Base-by-base conservation (phyloP, 2,888 invertebrate species). In the Cantharis nigra region DNA sequence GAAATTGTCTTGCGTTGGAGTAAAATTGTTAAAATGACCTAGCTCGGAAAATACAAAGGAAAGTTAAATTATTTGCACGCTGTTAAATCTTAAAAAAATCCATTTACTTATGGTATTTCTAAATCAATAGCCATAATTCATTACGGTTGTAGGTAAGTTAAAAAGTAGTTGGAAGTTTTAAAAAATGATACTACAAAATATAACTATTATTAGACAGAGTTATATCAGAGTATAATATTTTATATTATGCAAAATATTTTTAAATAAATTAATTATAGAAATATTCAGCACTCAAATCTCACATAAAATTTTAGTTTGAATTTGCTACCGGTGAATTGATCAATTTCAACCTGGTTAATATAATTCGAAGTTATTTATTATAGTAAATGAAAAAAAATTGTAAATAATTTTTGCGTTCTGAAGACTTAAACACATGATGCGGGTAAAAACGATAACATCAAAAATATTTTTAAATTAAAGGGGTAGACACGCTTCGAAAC, bases 1-100 rank as follows among this genome's bases (percentile, higher is more conserved):
- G 63, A 72, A 26, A 76, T 76, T 65, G 18, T 63, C 69, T 76
- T 63, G 76, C 76, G 71, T 72, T 70, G 76, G 71, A 63, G 71
- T 70, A 18, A n/a, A 49, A 70, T 70, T 33, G 33, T 70, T 13
- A 49, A 33, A 67, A 23, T 67, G 20, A 67, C 20, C 23, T 67
- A 67, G 26, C 65, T 67, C 65, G 65, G 20, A 23, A 23, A 67
- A 23, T 67, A 67, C 65, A 67, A 67, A 67, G 26, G 65, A 67
- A 67, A 67, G 65, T 67, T 67, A 23, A 67, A 67, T 67, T 67
- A 67, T 18, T 67, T 67, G 65, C 65, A 67, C 65, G 65, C 65
- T 67, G 26, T 67, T 65, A 64, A 64, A 18, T 64, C 11, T 33
- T 33, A 23, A 67, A 49, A 49, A 49, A n/a, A 49, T 49, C n/a